These are phyloP conservation scores for Drosophila busckii DNA, from an alignment of 1,140 invertebrate genomes.

Conservation along the genomic window DNA sequence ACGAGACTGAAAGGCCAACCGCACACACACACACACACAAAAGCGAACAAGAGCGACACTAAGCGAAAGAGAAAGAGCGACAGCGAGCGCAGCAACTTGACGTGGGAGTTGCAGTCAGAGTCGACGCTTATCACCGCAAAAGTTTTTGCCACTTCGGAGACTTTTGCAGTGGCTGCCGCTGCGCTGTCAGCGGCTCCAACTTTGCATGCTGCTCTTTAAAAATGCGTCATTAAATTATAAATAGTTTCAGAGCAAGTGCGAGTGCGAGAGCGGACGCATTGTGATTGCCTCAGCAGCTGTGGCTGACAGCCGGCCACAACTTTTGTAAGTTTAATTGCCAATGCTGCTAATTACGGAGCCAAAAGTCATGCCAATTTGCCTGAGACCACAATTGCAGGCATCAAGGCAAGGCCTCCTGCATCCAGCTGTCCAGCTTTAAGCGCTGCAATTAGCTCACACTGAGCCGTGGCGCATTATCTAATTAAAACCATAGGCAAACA, in stretches of 20 bases:
- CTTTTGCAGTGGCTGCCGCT: conserved; percentile 27
- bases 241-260: conserved; percentile 7
- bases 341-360: conserved; percentile 38
- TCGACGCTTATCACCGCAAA: conserved; percentile 67
- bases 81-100: background rate
- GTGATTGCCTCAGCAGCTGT: background rate
- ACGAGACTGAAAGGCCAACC: conserved; percentile 1
- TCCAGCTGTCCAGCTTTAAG: conserved; percentile 13
- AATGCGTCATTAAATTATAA: conserved; percentile 24
- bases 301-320: conserved; percentile 9
- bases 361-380: conserved; percentile 11
- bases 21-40: background rate
- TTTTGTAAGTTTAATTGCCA: conserved; percentile 38
- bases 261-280: no score
- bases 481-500: conserved; percentile 29
- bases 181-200: conserved; percentile 59
- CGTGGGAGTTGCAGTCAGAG: conserved; percentile 8
- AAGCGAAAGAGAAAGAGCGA: conserved; percentile 1
- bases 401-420: conserved; percentile 5
- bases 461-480: conserved; percentile 26
- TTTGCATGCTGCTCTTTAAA: conserved; percentile 45
- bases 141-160: conserved; percentile 64
- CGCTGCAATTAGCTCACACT: conserved; percentile 32
- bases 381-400: background rate
- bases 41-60: background rate